These are phyloP conservation scores for Odontomyia ornata DNA, from an alignment of 2,888 invertebrate species.

Conservation along the genomic window DNA sequence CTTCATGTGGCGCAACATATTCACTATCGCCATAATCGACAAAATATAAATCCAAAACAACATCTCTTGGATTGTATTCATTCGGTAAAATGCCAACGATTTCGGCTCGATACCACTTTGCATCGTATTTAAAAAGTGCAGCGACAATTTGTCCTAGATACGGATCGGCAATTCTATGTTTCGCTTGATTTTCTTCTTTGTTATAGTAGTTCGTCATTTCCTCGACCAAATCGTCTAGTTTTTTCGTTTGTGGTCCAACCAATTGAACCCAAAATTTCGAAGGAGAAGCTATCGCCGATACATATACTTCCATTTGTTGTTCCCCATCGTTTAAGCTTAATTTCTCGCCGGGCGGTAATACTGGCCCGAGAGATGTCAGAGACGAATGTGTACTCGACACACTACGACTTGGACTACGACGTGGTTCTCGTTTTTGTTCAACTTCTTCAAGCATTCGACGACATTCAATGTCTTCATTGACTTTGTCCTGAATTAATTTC, in stretches of 20 bases:
- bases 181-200: conserved; percentile 70
- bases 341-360: conserved; percentile 59
- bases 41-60: conserved; percentile 77
- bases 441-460: conserved; percentile 64
- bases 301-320: conserved; percentile 82
- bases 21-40: conserved; percentile 90
- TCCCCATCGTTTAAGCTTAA: conserved; percentile 62
- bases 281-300: conserved; percentile 85
- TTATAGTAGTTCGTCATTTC: conserved; percentile 86
- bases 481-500: conserved; percentile 75
- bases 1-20: conserved; percentile 70
- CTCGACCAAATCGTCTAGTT: conserved; percentile 80
- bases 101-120: conserved; percentile 75
- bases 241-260: conserved; percentile 76
- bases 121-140: conserved; percentile 82
- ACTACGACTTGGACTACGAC: conserved; percentile 62
- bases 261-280: conserved; percentile 88
- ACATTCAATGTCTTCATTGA: conserved; percentile 68
- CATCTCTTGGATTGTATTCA: conserved; percentile 70
- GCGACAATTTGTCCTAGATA: conserved; percentile 83
- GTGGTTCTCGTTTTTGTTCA: conserved; percentile 66
- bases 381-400: conserved; percentile 63
- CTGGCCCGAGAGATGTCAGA: conserved; percentile 60
- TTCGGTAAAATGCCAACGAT: conserved; percentile 73
- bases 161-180: conserved; percentile 69